These are phyloP conservation scores for Musca domestica DNA, from an alignment of 1,140 invertebrate species.

Conservation along the genomic window DNA sequence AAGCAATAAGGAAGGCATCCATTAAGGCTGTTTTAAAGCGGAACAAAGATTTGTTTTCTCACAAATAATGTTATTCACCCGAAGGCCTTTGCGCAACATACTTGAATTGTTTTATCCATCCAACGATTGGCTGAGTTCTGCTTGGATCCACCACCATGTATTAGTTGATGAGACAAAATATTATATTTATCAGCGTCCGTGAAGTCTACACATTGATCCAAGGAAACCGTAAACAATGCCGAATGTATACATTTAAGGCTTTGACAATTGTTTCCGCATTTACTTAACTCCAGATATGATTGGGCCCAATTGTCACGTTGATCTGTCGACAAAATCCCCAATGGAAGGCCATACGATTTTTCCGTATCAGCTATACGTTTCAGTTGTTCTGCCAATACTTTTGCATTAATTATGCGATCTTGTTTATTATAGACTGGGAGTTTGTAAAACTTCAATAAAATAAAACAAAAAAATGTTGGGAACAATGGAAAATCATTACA, in stretches of 20 bases:
- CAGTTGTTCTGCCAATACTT: slow-evolving; percentile 45
- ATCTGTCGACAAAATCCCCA: slow-evolving; percentile 81
- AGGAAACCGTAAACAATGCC: slow-evolving; percentile 76
- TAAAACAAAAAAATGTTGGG: slow-evolving; percentile 1
- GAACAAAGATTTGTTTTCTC: too few relatives aligned
- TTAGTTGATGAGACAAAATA: slow-evolving; percentile 62
- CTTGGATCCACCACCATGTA: slow-evolving; percentile 68
- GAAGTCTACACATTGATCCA: slow-evolving; percentile 66
- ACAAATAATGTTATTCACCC: too few relatives aligned
- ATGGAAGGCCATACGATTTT: slow-evolving; percentile 54
- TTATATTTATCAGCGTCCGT: slow-evolving; percentile 43
- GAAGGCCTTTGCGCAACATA: too few relatives aligned
- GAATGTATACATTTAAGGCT: slow-evolving; percentile 67
- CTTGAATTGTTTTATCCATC: slow-evolving; percentile 86
- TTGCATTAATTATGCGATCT: slow-evolving; percentile 41
- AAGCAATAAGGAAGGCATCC: too few relatives aligned
- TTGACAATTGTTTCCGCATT: slow-evolving; percentile 61
- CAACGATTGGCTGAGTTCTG: slow-evolving; percentile 79
- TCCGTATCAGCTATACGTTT: slow-evolving; percentile 57
- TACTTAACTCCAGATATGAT: slow-evolving; percentile 65
- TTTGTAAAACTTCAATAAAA: slow-evolving; percentile 73
- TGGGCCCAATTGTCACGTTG: slow-evolving; percentile 79
- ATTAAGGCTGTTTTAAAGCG: too few relatives aligned
- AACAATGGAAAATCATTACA: neutral
- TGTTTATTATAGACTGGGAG: slow-evolving; percentile 66